Conservation (phyloP, 2,797 vertebrate species). For the Helicolenus hilgendorfi region DNA sequence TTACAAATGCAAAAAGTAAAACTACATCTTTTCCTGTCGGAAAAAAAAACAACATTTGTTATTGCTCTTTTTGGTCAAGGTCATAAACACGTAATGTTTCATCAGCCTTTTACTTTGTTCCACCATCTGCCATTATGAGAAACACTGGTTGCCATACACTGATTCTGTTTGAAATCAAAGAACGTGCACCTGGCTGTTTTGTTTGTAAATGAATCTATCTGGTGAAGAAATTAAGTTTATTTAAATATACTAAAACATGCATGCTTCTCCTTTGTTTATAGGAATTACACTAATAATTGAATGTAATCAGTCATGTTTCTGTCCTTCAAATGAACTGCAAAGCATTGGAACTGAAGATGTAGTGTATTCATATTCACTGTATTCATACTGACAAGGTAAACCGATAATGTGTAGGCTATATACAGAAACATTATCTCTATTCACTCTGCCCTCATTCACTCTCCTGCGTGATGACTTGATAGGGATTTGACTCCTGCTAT, state of each 20-base stretch:
- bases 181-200: not conserved
- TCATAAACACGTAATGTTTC: constrained; percentile 25
- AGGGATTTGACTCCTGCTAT: constrained; percentile 49
- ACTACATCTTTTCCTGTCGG: not conserved
- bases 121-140: not conserved
- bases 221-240: not conserved
- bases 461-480: constrained; percentile 40
- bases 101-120: constrained; percentile 11
- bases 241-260: not conserved
- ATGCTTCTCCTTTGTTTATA: not conserved
- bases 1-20: not conserved
- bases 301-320: not conserved
- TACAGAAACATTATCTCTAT: constrained; percentile 26
- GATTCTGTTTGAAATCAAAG: constrained; percentile 1
- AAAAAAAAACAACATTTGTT: not conserved
- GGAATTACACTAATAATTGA: not conserved
- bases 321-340: not conserved
- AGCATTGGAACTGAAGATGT: not conserved
- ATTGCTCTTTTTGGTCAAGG: constrained; percentile 10
- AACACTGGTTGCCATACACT: not conserved
- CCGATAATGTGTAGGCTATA: not conserved
- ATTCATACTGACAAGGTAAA: not conserved
- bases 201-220: not conserved
- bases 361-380: not conserved
- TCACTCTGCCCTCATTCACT: constrained; percentile 18